Percentiles rank a stretch among this genome's conserved stretches.
These are phyloP conservation scores for Lamellibrachia satsuma DNA, from an alignment of 2,888 invertebrate genomes.

Conservation along the genomic window DNA sequence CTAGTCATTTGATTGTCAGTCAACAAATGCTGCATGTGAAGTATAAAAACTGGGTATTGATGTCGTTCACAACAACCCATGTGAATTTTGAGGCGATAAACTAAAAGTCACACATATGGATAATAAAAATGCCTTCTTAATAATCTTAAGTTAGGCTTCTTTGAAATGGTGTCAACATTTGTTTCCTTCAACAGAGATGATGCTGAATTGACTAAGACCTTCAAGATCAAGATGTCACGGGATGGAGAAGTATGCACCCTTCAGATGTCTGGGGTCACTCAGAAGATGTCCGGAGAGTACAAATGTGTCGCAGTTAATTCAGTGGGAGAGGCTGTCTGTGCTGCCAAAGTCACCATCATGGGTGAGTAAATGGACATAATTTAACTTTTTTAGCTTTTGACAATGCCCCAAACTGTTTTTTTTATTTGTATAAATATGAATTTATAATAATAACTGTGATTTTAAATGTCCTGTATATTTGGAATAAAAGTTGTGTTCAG, in stretches of 20 bases:
- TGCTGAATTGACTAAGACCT: conserved; percentile 76
- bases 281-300: conserved; percentile 60
- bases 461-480: neutral
- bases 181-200: conserved; percentile 73
- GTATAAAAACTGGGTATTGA: too few relatives aligned
- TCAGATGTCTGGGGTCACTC: conserved; percentile 48
- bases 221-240: conserved; percentile 79
- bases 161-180: neutral
- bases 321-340: conserved; percentile 38
- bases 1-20: too few relatives aligned
- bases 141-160: neutral
- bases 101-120: neutral
- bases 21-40: too few relatives aligned
- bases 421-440: neutral
- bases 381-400: neutral
- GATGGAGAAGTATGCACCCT: conserved; percentile 65
- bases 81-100: too few relatives aligned
- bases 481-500: neutral
- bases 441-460: neutral
- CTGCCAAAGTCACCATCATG: conserved; percentile 78
- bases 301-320: conserved; percentile 41
- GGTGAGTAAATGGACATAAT: conserved; percentile 69
- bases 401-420: neutral
- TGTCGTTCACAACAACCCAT: too few relatives aligned
- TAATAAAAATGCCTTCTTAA: neutral